phyloP scores from a whole-genome alignment of 2,113 vertebrate genomes.

The Condylura cristata region DNA sequence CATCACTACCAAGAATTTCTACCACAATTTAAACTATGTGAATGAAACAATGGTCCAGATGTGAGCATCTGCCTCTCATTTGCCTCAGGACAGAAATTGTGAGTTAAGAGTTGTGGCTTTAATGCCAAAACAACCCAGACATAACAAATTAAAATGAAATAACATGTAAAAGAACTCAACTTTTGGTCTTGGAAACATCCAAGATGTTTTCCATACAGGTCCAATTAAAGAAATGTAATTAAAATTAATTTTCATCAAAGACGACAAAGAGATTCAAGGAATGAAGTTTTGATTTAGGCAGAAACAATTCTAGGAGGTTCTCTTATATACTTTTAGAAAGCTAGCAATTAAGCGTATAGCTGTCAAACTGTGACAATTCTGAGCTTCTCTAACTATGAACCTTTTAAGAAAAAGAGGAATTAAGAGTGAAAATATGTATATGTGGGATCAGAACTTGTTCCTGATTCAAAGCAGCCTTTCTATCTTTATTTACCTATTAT shows the following conservation, averaged over 20 bases:
- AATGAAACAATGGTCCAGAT: conserved; percentile 64
- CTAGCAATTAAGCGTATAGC: neutral
- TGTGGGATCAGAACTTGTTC: neutral
- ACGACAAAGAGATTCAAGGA: conserved; percentile 24
- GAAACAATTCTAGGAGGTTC: conserved; percentile 1
- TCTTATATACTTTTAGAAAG: conserved; percentile 14
- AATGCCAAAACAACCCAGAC: conserved; percentile 63
- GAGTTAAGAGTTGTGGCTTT: conserved; percentile 80
- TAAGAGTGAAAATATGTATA: neutral
- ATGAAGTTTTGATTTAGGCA: conserved; percentile 27
- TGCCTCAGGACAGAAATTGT: conserved; percentile 76
- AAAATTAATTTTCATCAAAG: conserved; percentile 54
- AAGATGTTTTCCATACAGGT: conserved; percentile 24
- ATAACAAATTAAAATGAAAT: conserved; percentile 65
- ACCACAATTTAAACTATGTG: conserved; percentile 49
- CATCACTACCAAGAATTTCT: conserved; percentile 59
- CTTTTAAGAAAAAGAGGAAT: conserved; percentile 10
- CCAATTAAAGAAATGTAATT: conserved; percentile 39
- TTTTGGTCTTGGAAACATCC: conserved; percentile 48
- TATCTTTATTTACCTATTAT: neutral
- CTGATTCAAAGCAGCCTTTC: conserved; percentile 7
- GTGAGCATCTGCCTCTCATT: conserved; percentile 84
- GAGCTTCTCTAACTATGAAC: conserved; percentile 16
- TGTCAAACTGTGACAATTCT: conserved; percentile 11
- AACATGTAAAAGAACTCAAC: conserved; percentile 48